These are phyloP conservation scores for Acanthococcus lagerstroemiae DNA, from an alignment of 2,888 invertebrate species.

Conservation along the genomic window DNA sequence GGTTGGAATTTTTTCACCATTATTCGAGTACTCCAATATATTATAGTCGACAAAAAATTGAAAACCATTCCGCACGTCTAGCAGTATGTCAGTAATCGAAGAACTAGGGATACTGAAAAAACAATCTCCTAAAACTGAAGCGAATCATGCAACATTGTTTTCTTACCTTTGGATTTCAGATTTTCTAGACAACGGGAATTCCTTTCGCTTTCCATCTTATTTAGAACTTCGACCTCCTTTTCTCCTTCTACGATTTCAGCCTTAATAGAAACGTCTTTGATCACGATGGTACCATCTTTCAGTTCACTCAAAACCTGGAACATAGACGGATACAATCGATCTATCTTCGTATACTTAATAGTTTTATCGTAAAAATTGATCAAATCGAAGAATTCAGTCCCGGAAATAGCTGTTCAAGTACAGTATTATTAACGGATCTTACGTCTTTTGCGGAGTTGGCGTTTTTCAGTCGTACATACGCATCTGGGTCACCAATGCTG, in stretches of 20 bases:
- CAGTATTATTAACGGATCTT: neutral
- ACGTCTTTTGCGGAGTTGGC: conserved; percentile 56
- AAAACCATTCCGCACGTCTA: neutral
- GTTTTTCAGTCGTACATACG: conserved; percentile 59
- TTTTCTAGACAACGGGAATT: conserved; percentile 19
- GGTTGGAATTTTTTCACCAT: neutral
- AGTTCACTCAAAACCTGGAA: conserved; percentile 8
- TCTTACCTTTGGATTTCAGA: conserved; percentile 22
- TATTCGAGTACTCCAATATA: neutral
- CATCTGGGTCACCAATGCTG: conserved; percentile 60
- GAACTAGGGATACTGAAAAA: neutral
- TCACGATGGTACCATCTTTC: conserved; percentile 7
- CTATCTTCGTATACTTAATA: neutral
- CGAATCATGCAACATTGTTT: neutral
- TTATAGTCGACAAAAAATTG: neutral
- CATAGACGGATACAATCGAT: neutral
- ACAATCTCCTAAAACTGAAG: neutral
- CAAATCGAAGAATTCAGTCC: neutral
- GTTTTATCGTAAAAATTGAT: too few relatives aligned
- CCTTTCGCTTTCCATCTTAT: conserved; percentile 25
- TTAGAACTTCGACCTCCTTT: conserved; percentile 20
- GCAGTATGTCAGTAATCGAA: neutral
- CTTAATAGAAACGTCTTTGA: conserved; percentile 3
- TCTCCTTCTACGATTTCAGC: conserved; percentile 22
- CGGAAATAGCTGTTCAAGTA: neutral